A percentile compares a stretch with the other conserved stretches of the same genome.
phyloP scores from a whole-genome alignment of 1,140 invertebrate species.

The Amphibalanus amphitrite region DNA sequence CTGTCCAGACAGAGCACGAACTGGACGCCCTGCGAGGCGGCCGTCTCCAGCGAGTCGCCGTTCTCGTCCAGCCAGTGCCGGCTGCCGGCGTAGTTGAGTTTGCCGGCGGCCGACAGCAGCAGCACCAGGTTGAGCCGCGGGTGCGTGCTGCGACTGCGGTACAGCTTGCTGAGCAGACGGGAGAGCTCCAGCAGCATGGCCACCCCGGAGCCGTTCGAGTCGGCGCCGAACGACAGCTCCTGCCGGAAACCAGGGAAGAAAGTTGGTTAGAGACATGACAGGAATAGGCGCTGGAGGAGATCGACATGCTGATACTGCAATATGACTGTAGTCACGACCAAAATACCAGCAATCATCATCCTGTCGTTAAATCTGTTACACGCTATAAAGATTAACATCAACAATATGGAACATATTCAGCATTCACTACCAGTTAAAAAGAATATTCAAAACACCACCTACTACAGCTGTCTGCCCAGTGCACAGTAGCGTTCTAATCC shows the following conservation, averaged over 20 bases:
- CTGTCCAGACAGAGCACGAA: conserved; percentile 87
- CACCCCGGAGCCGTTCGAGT: conserved; percentile 87
- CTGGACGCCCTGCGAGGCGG: conserved; percentile 36
- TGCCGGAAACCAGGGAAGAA: conserved; percentile 25
- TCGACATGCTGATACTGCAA: too few species aligned
- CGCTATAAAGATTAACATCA: too few species aligned
- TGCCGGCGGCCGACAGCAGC: conserved; percentile 74
- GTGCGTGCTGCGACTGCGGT: conserved; percentile 55
- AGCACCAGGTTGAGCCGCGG: conserved; percentile 80
- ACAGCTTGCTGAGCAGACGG: conserved; percentile 78
- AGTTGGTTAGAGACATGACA: too few species aligned
- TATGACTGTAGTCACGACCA: too few species aligned
- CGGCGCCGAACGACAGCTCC: conserved; percentile 66
- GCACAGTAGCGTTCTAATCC: too few species aligned
- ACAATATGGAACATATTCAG: too few species aligned
- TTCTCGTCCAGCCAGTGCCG: conserved; percentile 88
- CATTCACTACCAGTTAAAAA: too few species aligned
- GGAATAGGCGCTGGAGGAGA: too few species aligned
- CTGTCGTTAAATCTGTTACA: too few species aligned
- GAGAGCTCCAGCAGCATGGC: conserved; percentile 73
- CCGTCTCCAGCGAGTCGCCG: conserved; percentile 12
- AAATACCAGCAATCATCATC: too few species aligned
- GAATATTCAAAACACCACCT: too few species aligned
- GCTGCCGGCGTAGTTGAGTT: conserved; percentile 87
- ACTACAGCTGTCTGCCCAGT: too few species aligned